Evolutionary conservation across 2,888 invertebrate species (phyloP).

Genomic region (Rutpela maculata): DNA sequence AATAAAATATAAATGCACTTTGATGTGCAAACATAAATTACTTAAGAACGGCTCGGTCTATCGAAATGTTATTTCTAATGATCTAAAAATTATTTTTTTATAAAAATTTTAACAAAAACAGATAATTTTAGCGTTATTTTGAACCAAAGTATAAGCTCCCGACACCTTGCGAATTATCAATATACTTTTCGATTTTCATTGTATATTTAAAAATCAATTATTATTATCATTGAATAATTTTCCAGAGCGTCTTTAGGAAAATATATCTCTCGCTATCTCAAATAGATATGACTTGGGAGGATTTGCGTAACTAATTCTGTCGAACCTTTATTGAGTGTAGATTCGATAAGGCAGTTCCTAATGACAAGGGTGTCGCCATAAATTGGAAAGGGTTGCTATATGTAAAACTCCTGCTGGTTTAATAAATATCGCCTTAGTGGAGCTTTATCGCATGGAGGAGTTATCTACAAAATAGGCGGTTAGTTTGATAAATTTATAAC

Average conservation of each 20-base stretch:
- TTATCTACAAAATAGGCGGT: slow-evolving; percentile 44
- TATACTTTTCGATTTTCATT: no score
- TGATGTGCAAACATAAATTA: no score
- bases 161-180: no score
- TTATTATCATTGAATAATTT: neutral
- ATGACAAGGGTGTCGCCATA: slow-evolving; percentile 17
- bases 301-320: neutral
- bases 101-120: no score
- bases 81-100: no score
- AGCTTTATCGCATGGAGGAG: slow-evolving; percentile 19
- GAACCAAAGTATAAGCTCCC: no score
- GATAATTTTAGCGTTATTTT: no score
- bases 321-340: neutral
- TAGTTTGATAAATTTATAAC: slow-evolving; percentile 60
- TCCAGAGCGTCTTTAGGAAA: neutral
- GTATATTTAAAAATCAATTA: no score
- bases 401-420: slow-evolving; percentile 29
- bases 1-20: no score
- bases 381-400: slow-evolving; percentile 30
- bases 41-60: no score
- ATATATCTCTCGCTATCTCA: neutral
- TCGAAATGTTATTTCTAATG: no score
- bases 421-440: slow-evolving; percentile 23
- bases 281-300: neutral
- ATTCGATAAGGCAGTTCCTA: slow-evolving; percentile 18